phyloP scores from a whole-genome alignment of 1,140 invertebrate species.

The Holotrichia oblita region DNA sequence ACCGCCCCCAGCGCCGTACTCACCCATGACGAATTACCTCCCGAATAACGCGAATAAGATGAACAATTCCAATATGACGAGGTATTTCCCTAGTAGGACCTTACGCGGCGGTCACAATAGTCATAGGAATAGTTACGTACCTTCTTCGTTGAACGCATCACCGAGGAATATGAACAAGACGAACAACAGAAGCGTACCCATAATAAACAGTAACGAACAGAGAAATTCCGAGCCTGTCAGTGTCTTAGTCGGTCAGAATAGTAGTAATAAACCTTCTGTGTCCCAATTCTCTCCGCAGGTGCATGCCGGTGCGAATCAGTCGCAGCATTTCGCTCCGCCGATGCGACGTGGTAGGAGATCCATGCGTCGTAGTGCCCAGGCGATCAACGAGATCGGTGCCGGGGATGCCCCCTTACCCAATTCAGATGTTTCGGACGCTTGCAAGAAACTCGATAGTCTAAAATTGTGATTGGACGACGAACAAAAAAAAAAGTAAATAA shows the following conservation, averaged over 20 bases:
- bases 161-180: constrained; percentile 10
- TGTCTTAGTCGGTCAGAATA: neutral
- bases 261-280: neutral
- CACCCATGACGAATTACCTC: constrained; percentile 41
- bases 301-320: neutral
- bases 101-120: neutral
- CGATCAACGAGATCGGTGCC: constrained; percentile 55
- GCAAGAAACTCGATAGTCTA: constrained; percentile 53
- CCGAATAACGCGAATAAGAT: constrained; percentile 29
- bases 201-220: constrained; percentile 3
- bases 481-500: neutral
- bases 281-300: constrained; percentile 38
- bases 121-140: neutral
- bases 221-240: neutral
- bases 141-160: neutral
- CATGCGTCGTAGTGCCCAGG: constrained; percentile 37
- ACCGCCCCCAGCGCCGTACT: constrained; percentile 47
- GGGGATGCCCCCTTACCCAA: constrained; percentile 55
- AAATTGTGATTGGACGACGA: constrained; percentile 50
- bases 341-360: constrained; percentile 41
- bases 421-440: constrained; percentile 48
- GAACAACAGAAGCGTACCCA: neutral
- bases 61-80: neutral
- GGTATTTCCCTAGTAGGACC: neutral
- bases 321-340: constrained; percentile 38